Evolutionary conservation across 2,797 vertebrate genomes (phyloP).

Genomic region (Melanotaenia maccullochi): DNA sequence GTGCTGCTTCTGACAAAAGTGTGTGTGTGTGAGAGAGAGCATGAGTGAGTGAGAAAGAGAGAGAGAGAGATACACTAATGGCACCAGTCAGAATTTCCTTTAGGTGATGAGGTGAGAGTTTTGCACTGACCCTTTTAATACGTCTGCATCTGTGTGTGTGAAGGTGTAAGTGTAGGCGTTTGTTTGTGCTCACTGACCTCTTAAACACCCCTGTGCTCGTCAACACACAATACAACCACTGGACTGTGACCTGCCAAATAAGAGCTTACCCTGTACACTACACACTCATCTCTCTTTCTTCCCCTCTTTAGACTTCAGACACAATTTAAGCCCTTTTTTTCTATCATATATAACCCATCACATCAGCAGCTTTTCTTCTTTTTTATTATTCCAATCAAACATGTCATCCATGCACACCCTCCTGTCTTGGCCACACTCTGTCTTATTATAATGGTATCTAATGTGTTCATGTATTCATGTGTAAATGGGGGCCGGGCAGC

Average conservation of each 20-base stretch:
- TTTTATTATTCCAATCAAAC: conserved; percentile 39
- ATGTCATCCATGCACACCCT: conserved; percentile 32
- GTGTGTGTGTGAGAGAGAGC: conserved; percentile 13
- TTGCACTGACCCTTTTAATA: conserved; percentile 77
- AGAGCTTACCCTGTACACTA: conserved; percentile 78
- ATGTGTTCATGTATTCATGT: conserved; percentile 91
- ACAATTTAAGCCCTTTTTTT: conserved; percentile 64
- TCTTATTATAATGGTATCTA: conserved; percentile 78
- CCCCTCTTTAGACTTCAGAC: conserved; percentile 58
- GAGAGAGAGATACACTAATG: conserved; percentile 56
- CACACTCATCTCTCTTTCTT: conserved; percentile 53
- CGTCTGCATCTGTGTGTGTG: conserved; percentile 58
- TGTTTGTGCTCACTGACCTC: conserved; percentile 83
- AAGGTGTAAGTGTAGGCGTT: conserved; percentile 63
- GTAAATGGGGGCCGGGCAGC: conserved; percentile 90
- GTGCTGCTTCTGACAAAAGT: conserved; percentile 2
- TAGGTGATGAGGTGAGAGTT: conserved; percentile 72
- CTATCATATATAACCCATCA: conserved; percentile 59
- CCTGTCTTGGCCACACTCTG: conserved; percentile 53
- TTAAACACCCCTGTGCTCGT: conserved; percentile 84
- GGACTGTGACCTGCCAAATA: conserved; percentile 86
- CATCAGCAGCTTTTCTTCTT: conserved; percentile 65
- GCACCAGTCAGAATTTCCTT: conserved; percentile 73
- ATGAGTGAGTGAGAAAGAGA: background rate
- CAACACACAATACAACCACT: conserved; percentile 84